Evolutionary conservation across 2,888 invertebrate species (phyloP).

Genomic region (Dexiosoma caninum): DNA sequence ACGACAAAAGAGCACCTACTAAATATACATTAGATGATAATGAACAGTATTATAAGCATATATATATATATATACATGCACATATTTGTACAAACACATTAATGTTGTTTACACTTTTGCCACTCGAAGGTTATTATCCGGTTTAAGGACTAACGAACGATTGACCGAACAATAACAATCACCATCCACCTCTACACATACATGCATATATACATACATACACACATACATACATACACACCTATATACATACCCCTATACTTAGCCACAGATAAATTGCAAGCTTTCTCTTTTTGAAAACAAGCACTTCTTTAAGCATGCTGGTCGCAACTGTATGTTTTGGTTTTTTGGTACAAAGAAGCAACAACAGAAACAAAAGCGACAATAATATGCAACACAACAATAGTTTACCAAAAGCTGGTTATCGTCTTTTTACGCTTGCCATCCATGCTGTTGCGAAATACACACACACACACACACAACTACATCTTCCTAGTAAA

Average conservation of each 20-base stretch:
- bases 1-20: conserved; percentile 39
- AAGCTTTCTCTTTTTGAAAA: conserved; percentile 40
- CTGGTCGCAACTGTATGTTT: conserved; percentile 54
- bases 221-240: too few relatives aligned
- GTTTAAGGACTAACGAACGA: conserved; percentile 69
- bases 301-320: conserved; percentile 22
- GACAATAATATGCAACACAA: conserved; percentile 61
- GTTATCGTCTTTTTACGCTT: conserved; percentile 63
- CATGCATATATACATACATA: too few relatives aligned
- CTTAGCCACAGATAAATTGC: conserved; percentile 68
- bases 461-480: conserved; percentile 39
- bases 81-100: conserved; percentile 68
- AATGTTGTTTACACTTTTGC: conserved; percentile 75
- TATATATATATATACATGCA: too few relatives aligned
- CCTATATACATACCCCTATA: conserved; percentile 55
- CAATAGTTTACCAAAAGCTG: conserved; percentile 47
- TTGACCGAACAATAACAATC: conserved; percentile 73
- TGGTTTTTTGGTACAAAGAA: conserved; percentile 26
- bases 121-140: conserved; percentile 68
- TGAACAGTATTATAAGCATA: conserved; percentile 1
- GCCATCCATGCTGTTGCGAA: conserved; percentile 42
- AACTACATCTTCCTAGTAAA: conserved; percentile 20
- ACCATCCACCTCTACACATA: conserved; percentile 42
- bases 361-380: conserved; percentile 70
- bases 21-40: conserved; percentile 24